Evolutionary conservation across 2,888 invertebrate genomes (phyloP), one percentile per base, ranked within the genome.

Genomic region (Hydriomena furcata): DNA sequence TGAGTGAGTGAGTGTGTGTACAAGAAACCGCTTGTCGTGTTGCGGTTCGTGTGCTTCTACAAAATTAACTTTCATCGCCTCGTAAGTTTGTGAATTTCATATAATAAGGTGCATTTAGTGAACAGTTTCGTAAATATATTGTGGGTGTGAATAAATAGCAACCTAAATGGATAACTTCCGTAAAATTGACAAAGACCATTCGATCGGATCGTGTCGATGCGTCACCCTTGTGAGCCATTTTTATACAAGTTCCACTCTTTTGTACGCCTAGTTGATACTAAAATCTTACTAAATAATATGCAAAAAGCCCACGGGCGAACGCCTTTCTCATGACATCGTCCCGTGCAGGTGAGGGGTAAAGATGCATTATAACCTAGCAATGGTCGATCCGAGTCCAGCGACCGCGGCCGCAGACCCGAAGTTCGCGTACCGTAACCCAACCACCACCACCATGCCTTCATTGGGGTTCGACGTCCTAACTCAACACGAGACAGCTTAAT

Each of bases 151-250:
- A 56, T 59, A 43, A 58, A 17, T 20, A 32, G 49, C 48, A 52
- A 48, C 48, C 49, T 24, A 50, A 52, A 53, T 55, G 60, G 57
- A 65, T 63, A 60, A 64, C 50, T 53, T 30, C 60, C 55, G 53
- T 40, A 60, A 69, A 61, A 76, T 74, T 70, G 63, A 64, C 71
- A 68, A 75, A 73, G 79, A 83, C 79, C 84, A 84, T 83, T 85
- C 79, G 82, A 81, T 85, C 73, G 84, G 82, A 84, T 85, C 84
- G 84, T 87, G 86, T 87, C 87, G 88, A 88, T 89, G 89, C 89
- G 89, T 89, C 89, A 89, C 87, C 87, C 84, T 84, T 84, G 88
- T 86, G 83, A 87, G 86, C 87, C 85, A 87, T 87, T 84, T 85
- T n/a, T 85, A 76, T 69, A 66, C 66, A 71, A 81, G 79, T 81